phyloP scores from a whole-genome alignment of 1,140 invertebrate species.

The Cheumatopsyche charites region DNA sequence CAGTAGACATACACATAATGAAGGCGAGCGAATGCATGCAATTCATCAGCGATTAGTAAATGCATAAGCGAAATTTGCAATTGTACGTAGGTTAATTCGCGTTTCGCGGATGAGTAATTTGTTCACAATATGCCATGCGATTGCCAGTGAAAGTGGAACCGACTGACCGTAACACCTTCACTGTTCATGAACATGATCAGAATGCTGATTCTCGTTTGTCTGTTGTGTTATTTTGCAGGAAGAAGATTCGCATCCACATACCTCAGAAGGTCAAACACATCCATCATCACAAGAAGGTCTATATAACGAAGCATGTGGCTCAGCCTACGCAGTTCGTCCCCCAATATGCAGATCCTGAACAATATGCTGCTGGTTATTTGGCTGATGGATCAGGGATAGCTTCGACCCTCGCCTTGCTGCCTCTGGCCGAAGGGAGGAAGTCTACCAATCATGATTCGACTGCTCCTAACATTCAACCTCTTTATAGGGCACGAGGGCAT shows the following conservation, averaged over 20 bases:
- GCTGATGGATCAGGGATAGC: not conserved
- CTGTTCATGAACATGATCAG: not conserved
- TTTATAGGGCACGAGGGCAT: constrained; percentile 58
- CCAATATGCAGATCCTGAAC: constrained; percentile 51
- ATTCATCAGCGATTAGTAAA: constrained; percentile 1
- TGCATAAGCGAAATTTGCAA: not conserved
- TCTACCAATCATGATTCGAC: constrained; percentile 48
- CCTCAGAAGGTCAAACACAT: constrained; percentile 63
- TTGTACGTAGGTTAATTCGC: not conserved
- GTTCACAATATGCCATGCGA: not conserved
- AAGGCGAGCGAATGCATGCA: not conserved
- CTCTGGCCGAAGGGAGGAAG: constrained; percentile 52
- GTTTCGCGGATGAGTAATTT: not conserved
- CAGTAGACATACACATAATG: not conserved
- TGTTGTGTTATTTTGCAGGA: constrained; percentile 53
- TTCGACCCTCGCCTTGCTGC: constrained; percentile 30
- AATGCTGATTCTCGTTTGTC: constrained; percentile 34
- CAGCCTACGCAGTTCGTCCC: constrained; percentile 53
- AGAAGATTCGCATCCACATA: constrained; percentile 63
- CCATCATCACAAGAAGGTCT: constrained; percentile 62
- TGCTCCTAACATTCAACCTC: constrained; percentile 56
- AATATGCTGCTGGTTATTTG: constrained; percentile 41
- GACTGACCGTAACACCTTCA: constrained; percentile 1
- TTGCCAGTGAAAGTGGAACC: not conserved
- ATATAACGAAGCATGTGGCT: constrained; percentile 58